Evolutionary conservation across 2,888 invertebrate species (phyloP).

Genomic region (Lamellibrachia satsuma): DNA sequence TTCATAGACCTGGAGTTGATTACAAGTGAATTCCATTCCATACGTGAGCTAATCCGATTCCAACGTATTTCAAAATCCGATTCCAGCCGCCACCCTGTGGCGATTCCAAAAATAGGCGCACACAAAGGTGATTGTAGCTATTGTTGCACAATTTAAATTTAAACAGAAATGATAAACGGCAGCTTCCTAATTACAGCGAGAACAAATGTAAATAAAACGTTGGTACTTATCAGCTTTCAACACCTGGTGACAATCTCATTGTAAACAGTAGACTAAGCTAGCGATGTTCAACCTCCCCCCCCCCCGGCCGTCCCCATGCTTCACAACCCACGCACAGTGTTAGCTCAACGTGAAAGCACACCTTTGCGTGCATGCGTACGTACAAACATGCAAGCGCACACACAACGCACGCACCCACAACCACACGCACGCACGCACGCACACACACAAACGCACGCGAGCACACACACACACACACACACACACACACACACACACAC

Average conservation of each 20-base stretch:
- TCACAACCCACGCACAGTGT: not conserved
- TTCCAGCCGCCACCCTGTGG: not conserved
- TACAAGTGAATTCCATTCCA: not conserved
- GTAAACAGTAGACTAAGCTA: not conserved
- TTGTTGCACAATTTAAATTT: not conserved
- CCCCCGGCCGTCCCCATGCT: not conserved
- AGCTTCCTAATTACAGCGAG: not conserved
- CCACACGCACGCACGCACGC: no score
- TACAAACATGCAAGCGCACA: no score
- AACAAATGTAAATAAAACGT: not conserved
- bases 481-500: no score
- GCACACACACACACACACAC: no score
- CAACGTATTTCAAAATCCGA: not conserved
- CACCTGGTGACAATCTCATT: not conserved
- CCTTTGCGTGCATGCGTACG: not conserved
- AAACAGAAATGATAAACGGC: not conserved
- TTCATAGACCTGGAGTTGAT: not conserved
- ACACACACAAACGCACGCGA: no score
- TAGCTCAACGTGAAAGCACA: not conserved
- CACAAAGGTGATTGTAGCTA: no score
- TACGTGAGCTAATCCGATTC: not conserved
- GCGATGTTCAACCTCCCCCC: not conserved
- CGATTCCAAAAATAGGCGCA: no score
- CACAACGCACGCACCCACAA: not conserved
- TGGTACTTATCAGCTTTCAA: not conserved